These are phyloP conservation scores for Lydus trimaculatus DNA, from an alignment of 2,888 invertebrate species.

Conservation along the genomic window DNA sequence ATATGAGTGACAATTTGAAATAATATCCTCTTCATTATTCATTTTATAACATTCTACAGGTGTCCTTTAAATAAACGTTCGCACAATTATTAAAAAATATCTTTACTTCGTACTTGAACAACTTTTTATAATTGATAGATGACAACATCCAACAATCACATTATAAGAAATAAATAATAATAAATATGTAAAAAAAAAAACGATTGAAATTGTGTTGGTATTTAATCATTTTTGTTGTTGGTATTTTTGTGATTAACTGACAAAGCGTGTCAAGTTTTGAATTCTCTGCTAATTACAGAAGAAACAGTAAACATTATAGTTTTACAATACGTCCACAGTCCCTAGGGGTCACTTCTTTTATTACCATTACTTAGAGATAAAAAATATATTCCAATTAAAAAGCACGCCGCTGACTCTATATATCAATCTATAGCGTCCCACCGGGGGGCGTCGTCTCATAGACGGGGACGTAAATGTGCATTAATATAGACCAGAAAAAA, in stretches of 20 bases:
- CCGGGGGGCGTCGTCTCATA: conserved; percentile 55
- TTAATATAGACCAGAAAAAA: conserved; percentile 55
- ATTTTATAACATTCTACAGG: conserved; percentile 12
- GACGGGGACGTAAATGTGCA: conserved; percentile 53
- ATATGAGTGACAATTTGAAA: conserved; percentile 30
- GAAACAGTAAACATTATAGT: conserved; percentile 51
- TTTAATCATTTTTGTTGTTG: conserved; percentile 34
- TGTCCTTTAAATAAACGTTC: conserved; percentile 9
- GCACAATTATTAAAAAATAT: conserved; percentile 4
- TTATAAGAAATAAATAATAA: no score
- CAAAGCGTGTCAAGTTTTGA: conserved; percentile 47
- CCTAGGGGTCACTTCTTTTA: conserved; percentile 56
- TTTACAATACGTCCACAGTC: conserved; percentile 50
- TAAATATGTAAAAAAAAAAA: neutral
- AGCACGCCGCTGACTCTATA: conserved; percentile 60
- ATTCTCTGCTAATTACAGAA: conserved; percentile 46
- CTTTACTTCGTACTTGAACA: neutral
- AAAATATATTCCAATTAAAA: conserved; percentile 62
- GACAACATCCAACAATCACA: neutral
- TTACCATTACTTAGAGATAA: conserved; percentile 61
- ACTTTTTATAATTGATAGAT: neutral
- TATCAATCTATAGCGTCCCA: conserved; percentile 61
- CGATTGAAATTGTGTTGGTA: neutral
- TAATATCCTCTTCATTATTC: conserved; percentile 21
- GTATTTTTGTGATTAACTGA: conserved; percentile 42